phyloP scores from a whole-genome alignment of 2,888 invertebrate genomes.

The Acrocyrtus sp. region DNA sequence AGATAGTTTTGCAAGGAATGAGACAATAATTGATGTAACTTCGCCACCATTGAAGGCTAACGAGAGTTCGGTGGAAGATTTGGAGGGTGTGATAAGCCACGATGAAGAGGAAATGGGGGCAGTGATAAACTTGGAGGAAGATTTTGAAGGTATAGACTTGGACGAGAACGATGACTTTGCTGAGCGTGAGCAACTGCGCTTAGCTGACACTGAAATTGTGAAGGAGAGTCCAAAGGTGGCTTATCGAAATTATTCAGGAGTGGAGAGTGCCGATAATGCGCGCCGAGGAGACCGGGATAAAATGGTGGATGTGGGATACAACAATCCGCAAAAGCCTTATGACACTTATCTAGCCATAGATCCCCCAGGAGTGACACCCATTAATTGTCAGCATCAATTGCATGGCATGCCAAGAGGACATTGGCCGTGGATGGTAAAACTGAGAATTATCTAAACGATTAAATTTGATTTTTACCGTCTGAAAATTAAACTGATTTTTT shows the following conservation, averaged over 20 bases:
- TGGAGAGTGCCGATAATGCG: too few species aligned
- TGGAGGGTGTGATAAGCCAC: constrained; percentile 6
- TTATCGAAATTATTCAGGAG: neutral
- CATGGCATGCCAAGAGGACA: constrained; percentile 51
- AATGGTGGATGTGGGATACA: neutral
- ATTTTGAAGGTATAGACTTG: too few species aligned
- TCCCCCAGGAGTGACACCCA: constrained; percentile 14
- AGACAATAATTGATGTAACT: too few species aligned
- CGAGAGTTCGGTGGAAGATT: constrained; percentile 28
- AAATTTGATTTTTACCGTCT: too few species aligned
- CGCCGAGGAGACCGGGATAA: constrained; percentile 22
- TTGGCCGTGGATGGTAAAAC: constrained; percentile 53
- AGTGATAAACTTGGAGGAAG: too few species aligned
- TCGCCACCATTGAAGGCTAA: too few species aligned
- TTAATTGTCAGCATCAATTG: constrained; percentile 22
- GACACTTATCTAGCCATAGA: constrained; percentile 1
- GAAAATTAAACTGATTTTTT: too few species aligned
- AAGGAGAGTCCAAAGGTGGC: neutral
- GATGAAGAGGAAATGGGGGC: constrained; percentile 11
- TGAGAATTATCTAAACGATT: neutral
- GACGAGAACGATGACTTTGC: too few species aligned
- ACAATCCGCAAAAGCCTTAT: neutral
- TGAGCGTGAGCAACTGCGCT: too few species aligned
- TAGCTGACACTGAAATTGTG: neutral
- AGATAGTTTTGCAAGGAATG: too few species aligned